A percentile compares a stretch with the other conserved stretches of the same genome.
phyloP scores from a whole-genome alignment of 2,113 vertebrate species.

The Petrocephalus zakoni region DNA sequence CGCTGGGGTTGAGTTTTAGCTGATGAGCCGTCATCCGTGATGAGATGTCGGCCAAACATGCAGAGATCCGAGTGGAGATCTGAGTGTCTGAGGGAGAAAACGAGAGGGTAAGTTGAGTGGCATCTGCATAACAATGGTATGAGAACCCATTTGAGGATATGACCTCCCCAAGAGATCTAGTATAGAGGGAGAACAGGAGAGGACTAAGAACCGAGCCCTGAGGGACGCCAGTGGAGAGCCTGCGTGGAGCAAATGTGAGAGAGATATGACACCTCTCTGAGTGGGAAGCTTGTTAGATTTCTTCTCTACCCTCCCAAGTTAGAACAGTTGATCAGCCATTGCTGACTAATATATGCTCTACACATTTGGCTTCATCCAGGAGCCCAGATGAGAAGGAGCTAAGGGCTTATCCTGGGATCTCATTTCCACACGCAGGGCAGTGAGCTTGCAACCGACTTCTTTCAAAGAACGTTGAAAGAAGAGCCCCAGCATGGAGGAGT shows the following conservation, averaged over 20 bases:
- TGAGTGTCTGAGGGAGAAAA: too few relatives aligned
- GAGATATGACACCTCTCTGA: not conserved
- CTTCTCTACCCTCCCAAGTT: not conserved
- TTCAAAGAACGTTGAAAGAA: not conserved
- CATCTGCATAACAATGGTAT: too few relatives aligned
- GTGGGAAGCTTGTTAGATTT: not conserved
- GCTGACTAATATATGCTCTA: not conserved
- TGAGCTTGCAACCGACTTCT: not conserved
- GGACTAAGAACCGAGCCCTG: too few relatives aligned
- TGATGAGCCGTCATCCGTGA: too few relatives aligned
- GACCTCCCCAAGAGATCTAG: too few relatives aligned
- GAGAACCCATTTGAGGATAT: too few relatives aligned
- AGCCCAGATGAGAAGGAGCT: not conserved
- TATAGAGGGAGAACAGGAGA: too few relatives aligned
- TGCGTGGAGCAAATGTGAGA: not conserved
- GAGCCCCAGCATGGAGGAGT: not conserved
- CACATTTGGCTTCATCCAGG: not conserved
- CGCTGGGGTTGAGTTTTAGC: too few relatives aligned
- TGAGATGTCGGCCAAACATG: too few relatives aligned
- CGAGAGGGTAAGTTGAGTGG: too few relatives aligned
- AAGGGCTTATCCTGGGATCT: not conserved
- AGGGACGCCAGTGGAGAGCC: too few relatives aligned
- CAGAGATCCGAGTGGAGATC: too few relatives aligned
- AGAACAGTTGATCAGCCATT: not conserved
- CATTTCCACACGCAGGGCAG: not conserved